A percentile compares a stretch with the other conserved stretches of the same genome.
Conservation (phyloP, 2,797 vertebrate genomes). For the Sphaeramia orbicularis region DNA sequence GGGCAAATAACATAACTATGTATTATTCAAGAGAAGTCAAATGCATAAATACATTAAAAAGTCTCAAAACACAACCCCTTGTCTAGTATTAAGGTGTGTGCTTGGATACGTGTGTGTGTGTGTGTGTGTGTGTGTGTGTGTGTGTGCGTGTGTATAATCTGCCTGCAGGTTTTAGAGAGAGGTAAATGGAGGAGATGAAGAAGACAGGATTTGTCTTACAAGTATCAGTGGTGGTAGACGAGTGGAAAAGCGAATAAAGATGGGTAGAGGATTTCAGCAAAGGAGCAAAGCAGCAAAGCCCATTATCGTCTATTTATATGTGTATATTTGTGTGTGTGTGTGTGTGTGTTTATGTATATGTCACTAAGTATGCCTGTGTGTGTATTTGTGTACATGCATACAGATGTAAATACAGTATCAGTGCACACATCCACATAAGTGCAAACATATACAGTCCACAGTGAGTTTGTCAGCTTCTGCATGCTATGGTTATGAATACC, state of each 20-base stretch:
- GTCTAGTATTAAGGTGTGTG: conserved; percentile 46
- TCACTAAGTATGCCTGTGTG: conserved; percentile 45
- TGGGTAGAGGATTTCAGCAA: conserved; percentile 64
- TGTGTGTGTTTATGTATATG: conserved; percentile 60
- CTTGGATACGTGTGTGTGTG: conserved; percentile 9
- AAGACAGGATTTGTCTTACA: conserved; percentile 71
- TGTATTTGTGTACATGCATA: conserved; percentile 32
- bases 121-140: conserved; percentile 16
- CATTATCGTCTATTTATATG: conserved; percentile 61
- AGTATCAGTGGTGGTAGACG: conserved; percentile 61
- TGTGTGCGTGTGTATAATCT: conserved; percentile 31
- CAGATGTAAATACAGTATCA: conserved; percentile 58
- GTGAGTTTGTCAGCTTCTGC: conserved; percentile 56
- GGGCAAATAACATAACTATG: conserved; percentile 74
- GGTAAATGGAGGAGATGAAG: conserved; percentile 51
- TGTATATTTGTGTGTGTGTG: conserved; percentile 26
- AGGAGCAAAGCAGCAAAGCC: conserved; percentile 57
- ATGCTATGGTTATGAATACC: conserved; percentile 80
- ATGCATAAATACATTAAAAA: conserved; percentile 83
- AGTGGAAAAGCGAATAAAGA: conserved; percentile 63
- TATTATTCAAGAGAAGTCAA: conserved; percentile 81
- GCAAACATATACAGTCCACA: conserved; percentile 25
- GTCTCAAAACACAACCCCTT: conserved; percentile 71
- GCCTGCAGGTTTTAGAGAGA: conserved; percentile 49
- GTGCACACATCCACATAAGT: conserved; percentile 13